phyloP scores from a whole-genome alignment of 1,140 invertebrate genomes.

The Ephestia elutella region DNA sequence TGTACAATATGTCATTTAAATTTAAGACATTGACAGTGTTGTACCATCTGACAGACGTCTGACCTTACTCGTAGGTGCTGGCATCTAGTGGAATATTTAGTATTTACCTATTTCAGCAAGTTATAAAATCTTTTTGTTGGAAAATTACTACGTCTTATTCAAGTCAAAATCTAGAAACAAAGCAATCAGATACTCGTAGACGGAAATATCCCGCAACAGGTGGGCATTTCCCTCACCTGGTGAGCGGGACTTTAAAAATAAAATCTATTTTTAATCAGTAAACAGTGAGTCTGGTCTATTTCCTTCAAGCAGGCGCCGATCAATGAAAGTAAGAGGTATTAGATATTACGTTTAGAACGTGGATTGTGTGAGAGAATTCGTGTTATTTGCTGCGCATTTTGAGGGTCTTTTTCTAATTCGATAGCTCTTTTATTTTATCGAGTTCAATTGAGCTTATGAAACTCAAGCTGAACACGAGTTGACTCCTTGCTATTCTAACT shows the following conservation, averaged over 20 bases:
- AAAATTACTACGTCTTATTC: background rate
- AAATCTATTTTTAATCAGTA: conserved; percentile 1
- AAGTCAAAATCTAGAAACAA: background rate
- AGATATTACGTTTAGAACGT: background rate
- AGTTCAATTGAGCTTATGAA: too few species aligned
- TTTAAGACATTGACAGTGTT: too few species aligned
- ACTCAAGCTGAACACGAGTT: too few species aligned
- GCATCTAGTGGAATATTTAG: too few species aligned
- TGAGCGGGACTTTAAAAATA: background rate
- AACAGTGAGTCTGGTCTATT: background rate
- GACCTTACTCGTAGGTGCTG: too few species aligned
- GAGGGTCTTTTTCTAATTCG: too few species aligned
- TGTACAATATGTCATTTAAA: too few species aligned
- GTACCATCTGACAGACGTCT: too few species aligned
- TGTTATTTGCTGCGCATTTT: background rate
- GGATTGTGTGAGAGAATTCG: background rate
- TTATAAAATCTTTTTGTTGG: too few species aligned
- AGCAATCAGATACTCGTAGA: background rate
- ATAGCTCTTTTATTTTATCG: too few species aligned
- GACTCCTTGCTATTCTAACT: too few species aligned
- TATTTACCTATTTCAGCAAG: too few species aligned
- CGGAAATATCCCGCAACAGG: background rate
- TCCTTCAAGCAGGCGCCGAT: background rate
- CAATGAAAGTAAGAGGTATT: background rate
- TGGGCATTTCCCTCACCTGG: background rate